phyloP scores from a whole-genome alignment of 1,140 invertebrate species.

The Spodoptera litura region DNA sequence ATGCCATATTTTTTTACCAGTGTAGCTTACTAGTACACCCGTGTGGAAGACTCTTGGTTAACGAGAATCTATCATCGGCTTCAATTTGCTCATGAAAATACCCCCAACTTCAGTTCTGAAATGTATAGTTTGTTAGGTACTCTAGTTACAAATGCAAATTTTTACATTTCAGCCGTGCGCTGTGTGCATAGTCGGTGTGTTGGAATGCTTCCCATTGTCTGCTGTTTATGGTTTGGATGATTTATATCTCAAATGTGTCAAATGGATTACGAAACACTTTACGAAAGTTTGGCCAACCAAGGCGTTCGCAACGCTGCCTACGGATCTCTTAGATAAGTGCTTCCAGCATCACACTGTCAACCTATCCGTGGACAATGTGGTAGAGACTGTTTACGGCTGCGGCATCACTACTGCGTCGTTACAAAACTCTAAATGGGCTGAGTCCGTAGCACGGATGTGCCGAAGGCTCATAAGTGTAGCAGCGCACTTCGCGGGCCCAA shows the following conservation, averaged over 20 bases:
- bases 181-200: constrained; percentile 91
- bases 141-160: background rate
- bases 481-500: constrained; percentile 69
- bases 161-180: constrained; percentile 89
- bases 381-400: constrained; percentile 79
- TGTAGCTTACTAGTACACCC: too few species aligned
- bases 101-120: too few species aligned
- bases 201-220: constrained; percentile 93
- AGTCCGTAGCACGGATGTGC: constrained; percentile 67
- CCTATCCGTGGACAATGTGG: constrained; percentile 83
- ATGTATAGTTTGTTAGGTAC: too few species aligned
- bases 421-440: constrained; percentile 71
- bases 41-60: too few species aligned
- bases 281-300: constrained; percentile 95
- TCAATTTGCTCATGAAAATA: too few species aligned
- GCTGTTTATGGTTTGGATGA: constrained; percentile 95
- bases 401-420: constrained; percentile 69
- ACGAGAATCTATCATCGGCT: too few species aligned
- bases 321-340: constrained; percentile 93
- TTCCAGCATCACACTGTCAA: constrained; percentile 93
- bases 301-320: constrained; percentile 92
- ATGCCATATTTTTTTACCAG: too few species aligned
- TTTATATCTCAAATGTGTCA: constrained; percentile 93
- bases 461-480: constrained; percentile 71
- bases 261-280: constrained; percentile 95